Evolutionary conservation across 2,888 invertebrate genomes (phyloP).

Genomic region (Chrysolina haemoptera): DNA sequence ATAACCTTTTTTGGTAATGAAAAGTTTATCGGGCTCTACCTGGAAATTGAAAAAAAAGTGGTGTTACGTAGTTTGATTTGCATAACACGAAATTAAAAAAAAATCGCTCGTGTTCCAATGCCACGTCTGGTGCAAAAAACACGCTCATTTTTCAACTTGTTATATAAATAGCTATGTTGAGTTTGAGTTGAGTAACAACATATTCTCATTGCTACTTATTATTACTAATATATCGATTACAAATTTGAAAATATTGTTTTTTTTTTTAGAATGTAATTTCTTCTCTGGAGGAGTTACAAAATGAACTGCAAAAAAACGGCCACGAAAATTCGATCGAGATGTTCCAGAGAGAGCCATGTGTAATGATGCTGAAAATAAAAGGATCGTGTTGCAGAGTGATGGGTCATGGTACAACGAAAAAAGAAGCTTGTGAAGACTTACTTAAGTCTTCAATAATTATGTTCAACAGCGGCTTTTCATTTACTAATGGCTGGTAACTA

Average conservation of each 20-base stretch:
- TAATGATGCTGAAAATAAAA: conserved; percentile 40
- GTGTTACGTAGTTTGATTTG: too few relatives aligned
- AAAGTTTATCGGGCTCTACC: too few relatives aligned
- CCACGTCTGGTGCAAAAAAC: too few relatives aligned
- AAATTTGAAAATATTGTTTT: not conserved
- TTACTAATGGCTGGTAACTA: not conserved
- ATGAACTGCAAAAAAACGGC: conserved; percentile 28
- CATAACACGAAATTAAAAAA: too few relatives aligned
- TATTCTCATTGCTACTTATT: too few relatives aligned
- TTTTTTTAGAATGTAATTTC: conserved; percentile 32
- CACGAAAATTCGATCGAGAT: conserved; percentile 26
- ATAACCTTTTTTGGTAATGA: too few relatives aligned
- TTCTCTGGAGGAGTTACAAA: conserved; percentile 38
- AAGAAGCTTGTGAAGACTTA: conserved; percentile 37
- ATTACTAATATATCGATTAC: not conserved
- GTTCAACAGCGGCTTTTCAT: conserved; percentile 38
- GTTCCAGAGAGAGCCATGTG: conserved; percentile 43
- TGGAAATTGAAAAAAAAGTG: too few relatives aligned
- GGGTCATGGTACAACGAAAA: conserved; percentile 37
- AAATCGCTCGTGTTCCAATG: too few relatives aligned
- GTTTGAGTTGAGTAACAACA: too few relatives aligned
- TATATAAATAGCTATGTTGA: too few relatives aligned
- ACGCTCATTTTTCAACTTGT: too few relatives aligned
- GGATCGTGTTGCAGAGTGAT: conserved; percentile 30
- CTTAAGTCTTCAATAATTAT: conserved; percentile 22